phyloP scores from a whole-genome alignment of 1,140 invertebrate genomes.

The Plectrocnemia conspersa region DNA sequence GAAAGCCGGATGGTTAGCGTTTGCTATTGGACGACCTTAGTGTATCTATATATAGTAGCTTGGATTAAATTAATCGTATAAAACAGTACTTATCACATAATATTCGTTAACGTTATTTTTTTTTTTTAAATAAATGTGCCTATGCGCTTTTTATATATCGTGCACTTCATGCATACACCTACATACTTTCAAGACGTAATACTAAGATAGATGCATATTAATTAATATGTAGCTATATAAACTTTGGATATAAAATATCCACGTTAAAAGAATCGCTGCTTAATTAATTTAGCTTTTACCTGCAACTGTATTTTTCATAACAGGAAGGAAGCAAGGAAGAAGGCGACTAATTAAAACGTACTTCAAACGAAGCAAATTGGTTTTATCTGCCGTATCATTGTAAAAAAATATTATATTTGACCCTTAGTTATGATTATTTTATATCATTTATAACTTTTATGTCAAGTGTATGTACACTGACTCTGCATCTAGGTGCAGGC shows the following conservation, averaged over 20 bases:
- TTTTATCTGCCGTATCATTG: neutral
- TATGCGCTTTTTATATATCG: too few species aligned
- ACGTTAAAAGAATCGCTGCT: too few species aligned
- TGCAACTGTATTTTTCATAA: too few species aligned
- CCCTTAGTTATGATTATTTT: neutral
- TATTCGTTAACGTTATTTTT: too few species aligned
- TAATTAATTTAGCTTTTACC: too few species aligned
- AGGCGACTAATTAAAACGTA: neutral
- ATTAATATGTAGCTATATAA: too few species aligned
- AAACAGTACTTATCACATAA: too few species aligned
- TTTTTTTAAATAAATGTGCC: too few species aligned
- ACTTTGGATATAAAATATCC: too few species aligned
- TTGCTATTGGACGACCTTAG: neutral
- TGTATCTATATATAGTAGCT: neutral
- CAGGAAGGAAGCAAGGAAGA: neutral
- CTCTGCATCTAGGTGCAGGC: conserved; percentile 1
- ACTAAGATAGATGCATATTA: too few species aligned
- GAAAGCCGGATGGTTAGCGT: neutral
- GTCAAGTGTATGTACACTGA: neutral
- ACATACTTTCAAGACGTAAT: too few species aligned
- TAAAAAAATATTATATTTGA: neutral
- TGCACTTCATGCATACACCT: too few species aligned
- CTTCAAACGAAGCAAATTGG: neutral
- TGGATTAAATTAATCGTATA: neutral
- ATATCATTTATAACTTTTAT: neutral